A percentile compares a stretch with the other conserved stretches of the same genome.
Evolutionary conservation across 1,140 invertebrate genomes (phyloP).

Genomic region (Odontomachus brunneus): DNA sequence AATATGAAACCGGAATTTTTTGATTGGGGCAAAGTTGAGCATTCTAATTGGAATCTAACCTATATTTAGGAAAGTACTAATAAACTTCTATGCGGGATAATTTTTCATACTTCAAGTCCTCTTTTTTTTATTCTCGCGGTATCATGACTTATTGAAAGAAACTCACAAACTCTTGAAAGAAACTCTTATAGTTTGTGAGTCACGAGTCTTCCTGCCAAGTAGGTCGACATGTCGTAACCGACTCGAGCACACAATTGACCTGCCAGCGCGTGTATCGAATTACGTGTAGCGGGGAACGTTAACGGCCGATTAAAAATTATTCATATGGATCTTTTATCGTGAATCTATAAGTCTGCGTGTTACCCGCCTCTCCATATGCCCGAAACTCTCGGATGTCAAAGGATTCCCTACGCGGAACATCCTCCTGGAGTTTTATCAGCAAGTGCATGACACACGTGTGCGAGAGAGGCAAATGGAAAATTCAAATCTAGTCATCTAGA

Average conservation of each 20-base stretch:
- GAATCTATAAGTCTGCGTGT: constrained; percentile 58
- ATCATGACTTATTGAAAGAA: neutral
- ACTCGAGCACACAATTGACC: constrained; percentile 5
- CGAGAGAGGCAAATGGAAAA: neutral
- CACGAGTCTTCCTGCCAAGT: neutral
- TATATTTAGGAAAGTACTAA: too few relatives aligned
- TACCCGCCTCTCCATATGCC: constrained; percentile 40
- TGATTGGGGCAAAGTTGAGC: too few relatives aligned
- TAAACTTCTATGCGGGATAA: too few relatives aligned
- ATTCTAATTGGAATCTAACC: too few relatives aligned
- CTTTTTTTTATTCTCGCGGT: neutral
- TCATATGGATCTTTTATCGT: constrained; percentile 56
- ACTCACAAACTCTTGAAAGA: neutral
- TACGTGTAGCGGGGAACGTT: constrained; percentile 53
- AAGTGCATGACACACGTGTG: constrained; percentile 19
- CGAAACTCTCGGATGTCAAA: constrained; percentile 12
- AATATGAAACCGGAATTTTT: too few relatives aligned
- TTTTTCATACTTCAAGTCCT: neutral
- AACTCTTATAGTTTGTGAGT: neutral
- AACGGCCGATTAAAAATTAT: constrained; percentile 76
- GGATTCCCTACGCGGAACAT: neutral
- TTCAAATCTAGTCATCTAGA: neutral
- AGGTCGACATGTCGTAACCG: neutral
- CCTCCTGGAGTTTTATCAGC: neutral
- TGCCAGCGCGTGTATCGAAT: constrained; percentile 56